Base-by-base conservation (phyloP, 1,140 invertebrate genomes). In the Caenorhabditis inopinata region DNA sequence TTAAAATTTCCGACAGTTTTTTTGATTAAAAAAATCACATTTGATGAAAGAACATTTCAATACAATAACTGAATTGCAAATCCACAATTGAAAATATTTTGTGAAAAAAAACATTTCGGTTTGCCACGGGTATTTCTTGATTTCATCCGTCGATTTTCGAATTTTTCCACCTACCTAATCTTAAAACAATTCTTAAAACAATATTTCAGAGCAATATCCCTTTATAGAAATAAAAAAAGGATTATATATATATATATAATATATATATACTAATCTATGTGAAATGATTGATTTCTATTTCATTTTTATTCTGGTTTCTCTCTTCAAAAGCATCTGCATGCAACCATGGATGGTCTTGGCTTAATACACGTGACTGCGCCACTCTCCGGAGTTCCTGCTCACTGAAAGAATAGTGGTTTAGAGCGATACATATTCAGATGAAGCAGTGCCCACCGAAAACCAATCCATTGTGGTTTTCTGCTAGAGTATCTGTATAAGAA, bases 251-350 rank as follows among this genome's bases (percentile, higher is more conserved):
- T 42, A 42, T 42, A 42, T 42, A 42, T 7, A 23, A 51, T 21
- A 23, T 51, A 12, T n/a, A 16, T n/a, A 47, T 32, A 6, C 4
- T 32, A 3, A 9, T 68, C 58, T 68, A 68, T 1, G 58, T 68
- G n/a, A 62, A 78, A 18, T 78, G 49, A 27, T 53, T 78, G 1
- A 78, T 78, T 18, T 78, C 76, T 42, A 78, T 78, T 21, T 78
- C 76, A 27, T 78, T 51, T 21, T 78, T 78, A 16, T 68, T 78
- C 42, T 49, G 49, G 25, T 78, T 78, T 9, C 49, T n/a, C 42
- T 78, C 76, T 48, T 78, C 76, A n/a, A 78, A 78, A n/a, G 76
- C 76, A 42, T 78, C 51, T 23, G 76, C 76, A 46, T 78, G 76
- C 1, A 78, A 38, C 76, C 76, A 78, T 21, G 76, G 76, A 78